Evolutionary conservation across 2,888 invertebrate species (phyloP).

Genomic region (Norana najaformis): DNA sequence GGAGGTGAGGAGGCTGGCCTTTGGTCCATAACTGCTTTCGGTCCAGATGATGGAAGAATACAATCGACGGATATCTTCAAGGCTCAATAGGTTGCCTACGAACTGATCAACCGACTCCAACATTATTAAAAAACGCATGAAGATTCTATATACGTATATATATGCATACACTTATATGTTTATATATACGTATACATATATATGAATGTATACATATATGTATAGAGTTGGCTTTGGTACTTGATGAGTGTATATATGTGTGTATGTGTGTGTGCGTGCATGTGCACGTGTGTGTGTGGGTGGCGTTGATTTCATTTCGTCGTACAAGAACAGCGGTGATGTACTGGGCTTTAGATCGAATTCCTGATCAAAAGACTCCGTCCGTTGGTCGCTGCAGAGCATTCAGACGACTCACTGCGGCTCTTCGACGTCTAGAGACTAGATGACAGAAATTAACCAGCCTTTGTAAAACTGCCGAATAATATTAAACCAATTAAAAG

Average conservation of each 20-base stretch:
- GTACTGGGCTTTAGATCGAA: neutral
- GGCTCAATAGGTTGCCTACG: neutral
- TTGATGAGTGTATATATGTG: neutral
- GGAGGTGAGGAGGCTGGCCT: neutral
- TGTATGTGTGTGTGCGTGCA: neutral
- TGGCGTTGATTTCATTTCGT: neutral
- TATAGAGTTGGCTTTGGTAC: neutral
- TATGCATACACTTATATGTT: neutral
- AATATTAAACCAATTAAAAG: constrained; percentile 5
- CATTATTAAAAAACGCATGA: neutral
- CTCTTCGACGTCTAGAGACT: neutral
- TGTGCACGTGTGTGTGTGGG: neutral
- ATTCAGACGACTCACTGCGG: neutral
- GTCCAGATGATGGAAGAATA: neutral
- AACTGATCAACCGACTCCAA: neutral
- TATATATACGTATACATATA: neutral
- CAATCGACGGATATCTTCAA: neutral
- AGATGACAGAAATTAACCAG: neutral
- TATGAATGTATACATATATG: neutral
- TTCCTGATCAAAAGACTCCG: neutral
- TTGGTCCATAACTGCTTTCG: neutral
- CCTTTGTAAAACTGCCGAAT: neutral
- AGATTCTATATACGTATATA: neutral
- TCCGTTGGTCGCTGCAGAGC: neutral
- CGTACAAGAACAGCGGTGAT: neutral